Evolutionary conservation across 1,140 invertebrate genomes (phyloP), one percentile per base, ranked within the genome.

Genomic region (Drosophila nebulosa): DNA sequence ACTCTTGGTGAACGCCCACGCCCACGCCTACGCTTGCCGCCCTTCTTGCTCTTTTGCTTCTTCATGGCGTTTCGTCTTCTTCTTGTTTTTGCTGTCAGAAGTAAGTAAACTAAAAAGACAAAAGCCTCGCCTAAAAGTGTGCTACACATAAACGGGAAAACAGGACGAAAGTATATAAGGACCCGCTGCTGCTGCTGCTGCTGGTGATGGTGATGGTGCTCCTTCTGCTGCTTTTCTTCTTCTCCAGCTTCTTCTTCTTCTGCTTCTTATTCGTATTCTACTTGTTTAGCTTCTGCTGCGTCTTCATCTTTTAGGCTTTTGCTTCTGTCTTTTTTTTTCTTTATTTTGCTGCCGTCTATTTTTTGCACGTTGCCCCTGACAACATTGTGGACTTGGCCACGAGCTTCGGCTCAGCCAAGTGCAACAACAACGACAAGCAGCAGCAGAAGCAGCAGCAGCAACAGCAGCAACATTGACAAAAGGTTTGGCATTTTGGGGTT

Each of bases 71-170:
- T 27, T 18, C 26, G 18, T 32, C 55, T 14, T 35, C 39, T 27
- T 12, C 35, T 24, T 50, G 35, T 39, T 39, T 12, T 5, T 36
- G 57, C 56, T 67, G 71, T 42, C 30, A 74, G 46, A 64, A 69
- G 69, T 85, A 86, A 85, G 80, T 83, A 81, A 86, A 86, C 83
- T 88, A 88, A 86, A 88, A 86, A 86, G 83, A 86, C 83, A 86
- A 86, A 86, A 72, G 71, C 70, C 75, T 83, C 74, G 83, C 83
- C 83, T 83, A 88, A 88, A 86, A 88, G 78, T 88, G 75, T 79
- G 83, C 83, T 88, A 88, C 83, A 88, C 84, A 86, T 85, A 85
- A 84, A 51, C 55, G 42, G 55, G 50, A 67, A 52, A 66, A 72
- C 50, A 22, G 60, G 73, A 46, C 30, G 58, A 66, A 61, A 81